phyloP scores from a whole-genome alignment of 35 echinoderm and acorn worm species.

The Anneissia japonica region DNA sequence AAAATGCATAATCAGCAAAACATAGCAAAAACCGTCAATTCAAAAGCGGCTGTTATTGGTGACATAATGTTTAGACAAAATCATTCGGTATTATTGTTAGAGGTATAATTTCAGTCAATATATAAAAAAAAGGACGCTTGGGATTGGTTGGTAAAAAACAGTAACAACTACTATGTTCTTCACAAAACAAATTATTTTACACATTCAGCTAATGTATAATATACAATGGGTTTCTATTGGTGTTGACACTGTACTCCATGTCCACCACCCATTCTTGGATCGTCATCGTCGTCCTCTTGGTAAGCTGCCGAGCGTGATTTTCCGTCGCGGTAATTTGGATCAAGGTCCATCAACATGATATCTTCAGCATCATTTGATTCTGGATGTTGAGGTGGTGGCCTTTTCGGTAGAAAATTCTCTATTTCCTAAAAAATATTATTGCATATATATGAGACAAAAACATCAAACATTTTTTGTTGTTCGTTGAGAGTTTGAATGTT shows the following conservation, averaged over 20 bases:
- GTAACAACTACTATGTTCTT: no score
- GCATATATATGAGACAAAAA: neutral
- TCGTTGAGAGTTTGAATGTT: neutral
- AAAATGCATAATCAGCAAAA: no score
- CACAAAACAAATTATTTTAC: no score
- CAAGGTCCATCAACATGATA: constrained; percentile 51
- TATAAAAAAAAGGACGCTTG: no score
- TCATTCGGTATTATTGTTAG: no score
- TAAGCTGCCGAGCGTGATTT: constrained; percentile 11
- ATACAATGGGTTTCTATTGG: constrained; percentile 36
- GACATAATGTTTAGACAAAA: no score
- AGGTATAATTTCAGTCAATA: no score
- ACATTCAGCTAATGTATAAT: no score
- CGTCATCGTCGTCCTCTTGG: constrained; percentile 61
- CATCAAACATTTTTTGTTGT: neutral
- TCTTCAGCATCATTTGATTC: constrained; percentile 53
- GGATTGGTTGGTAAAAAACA: no score
- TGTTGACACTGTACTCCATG: constrained; percentile 79
- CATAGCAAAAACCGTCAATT: no score
- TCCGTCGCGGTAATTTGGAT: constrained; percentile 7
- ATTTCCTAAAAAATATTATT: constrained; percentile 48
- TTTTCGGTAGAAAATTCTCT: constrained; percentile 46
- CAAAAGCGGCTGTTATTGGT: no score
- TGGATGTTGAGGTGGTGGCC: constrained; percentile 1
- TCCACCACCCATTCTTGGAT: constrained; percentile 33